These are phyloP conservation scores for Odontocerum albicorne DNA, from an alignment of 2,888 invertebrate species.

Conservation along the genomic window DNA sequence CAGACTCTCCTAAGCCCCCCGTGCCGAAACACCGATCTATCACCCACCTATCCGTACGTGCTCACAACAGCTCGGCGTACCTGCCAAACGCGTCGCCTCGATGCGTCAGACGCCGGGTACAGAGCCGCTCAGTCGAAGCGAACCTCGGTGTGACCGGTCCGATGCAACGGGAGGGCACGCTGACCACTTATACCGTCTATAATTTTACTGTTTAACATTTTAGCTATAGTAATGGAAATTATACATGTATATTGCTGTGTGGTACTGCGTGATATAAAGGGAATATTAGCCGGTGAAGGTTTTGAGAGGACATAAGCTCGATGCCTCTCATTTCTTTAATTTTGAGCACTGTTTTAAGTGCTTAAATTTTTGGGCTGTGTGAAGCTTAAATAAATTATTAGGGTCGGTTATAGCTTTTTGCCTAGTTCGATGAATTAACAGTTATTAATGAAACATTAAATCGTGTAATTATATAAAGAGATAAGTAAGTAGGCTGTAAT, in stretches of 20 bases:
- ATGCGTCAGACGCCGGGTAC: no score
- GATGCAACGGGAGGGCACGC: slow-evolving; percentile 48
- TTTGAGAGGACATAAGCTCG: slow-evolving; percentile 11
- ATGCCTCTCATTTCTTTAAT: slow-evolving; percentile 44
- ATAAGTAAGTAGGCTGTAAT: slow-evolving; percentile 36
- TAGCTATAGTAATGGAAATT: slow-evolving; percentile 15
- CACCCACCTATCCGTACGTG: slow-evolving; percentile 4
- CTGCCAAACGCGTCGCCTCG: slow-evolving; percentile 1
- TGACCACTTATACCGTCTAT: slow-evolving; percentile 52
- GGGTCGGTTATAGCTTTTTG: slow-evolving; percentile 58
- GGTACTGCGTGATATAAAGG: slow-evolving; percentile 17
- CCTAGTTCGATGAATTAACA: slow-evolving; percentile 54
- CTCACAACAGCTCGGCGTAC: slow-evolving; percentile 4
- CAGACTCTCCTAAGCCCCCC: not conserved
- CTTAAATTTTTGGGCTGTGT: slow-evolving; percentile 67
- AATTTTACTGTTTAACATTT: slow-evolving; percentile 20
- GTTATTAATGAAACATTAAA: slow-evolving; percentile 35
- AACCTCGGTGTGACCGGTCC: no score
- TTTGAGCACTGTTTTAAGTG: slow-evolving; percentile 70
- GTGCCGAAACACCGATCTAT: slow-evolving; percentile 6
- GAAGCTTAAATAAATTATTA: slow-evolving; percentile 53
- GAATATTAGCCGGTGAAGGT: slow-evolving; percentile 7
- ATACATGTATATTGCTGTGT: slow-evolving; percentile 18
- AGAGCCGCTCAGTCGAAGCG: no score
- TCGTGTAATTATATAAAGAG: slow-evolving; percentile 34